A percentile compares a stretch with the other conserved stretches of the same genome.
Conservation (phyloP, 2,797 vertebrate species). For the Loris lydekkerianus region DNA sequence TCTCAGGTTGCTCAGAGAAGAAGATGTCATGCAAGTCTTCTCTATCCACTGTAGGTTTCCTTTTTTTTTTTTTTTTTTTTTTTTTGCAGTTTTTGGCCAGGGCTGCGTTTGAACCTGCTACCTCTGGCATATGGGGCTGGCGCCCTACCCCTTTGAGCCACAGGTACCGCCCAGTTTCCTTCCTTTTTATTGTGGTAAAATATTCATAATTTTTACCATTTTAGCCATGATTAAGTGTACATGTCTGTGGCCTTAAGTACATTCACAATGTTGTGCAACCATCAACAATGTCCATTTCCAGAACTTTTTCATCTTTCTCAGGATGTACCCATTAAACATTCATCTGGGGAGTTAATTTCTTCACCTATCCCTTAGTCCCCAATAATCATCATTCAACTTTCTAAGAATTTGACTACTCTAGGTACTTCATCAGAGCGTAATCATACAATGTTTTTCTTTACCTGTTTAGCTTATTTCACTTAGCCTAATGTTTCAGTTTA, state of each 20-base stretch:
- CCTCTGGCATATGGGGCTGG: no score
- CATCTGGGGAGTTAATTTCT: not conserved
- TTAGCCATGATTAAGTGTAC: not conserved
- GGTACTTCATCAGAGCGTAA: not conserved
- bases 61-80: not conserved
- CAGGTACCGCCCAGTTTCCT: no score
- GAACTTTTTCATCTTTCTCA: not conserved
- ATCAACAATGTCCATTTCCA: not conserved
- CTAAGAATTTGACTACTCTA: not conserved
- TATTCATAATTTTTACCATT: not conserved
- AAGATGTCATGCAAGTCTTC: not conserved
- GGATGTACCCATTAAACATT: not conserved
- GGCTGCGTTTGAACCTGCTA: no score
- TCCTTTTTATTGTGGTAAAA: not conserved
- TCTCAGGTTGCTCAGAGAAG: not conserved
- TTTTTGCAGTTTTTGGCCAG: no score
- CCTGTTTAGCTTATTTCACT: not conserved
- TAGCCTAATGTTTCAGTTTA: not conserved
- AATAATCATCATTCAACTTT: not conserved
- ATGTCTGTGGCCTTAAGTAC: not conserved
- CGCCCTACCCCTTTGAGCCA: no score
- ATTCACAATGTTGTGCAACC: not conserved
- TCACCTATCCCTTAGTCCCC: not conserved
- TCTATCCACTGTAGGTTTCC: not conserved
- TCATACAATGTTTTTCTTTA: not conserved